These are phyloP conservation scores for Eudyptes chrysolophus DNA, from an alignment of 2,113 vertebrate species.

Conservation along the genomic window DNA sequence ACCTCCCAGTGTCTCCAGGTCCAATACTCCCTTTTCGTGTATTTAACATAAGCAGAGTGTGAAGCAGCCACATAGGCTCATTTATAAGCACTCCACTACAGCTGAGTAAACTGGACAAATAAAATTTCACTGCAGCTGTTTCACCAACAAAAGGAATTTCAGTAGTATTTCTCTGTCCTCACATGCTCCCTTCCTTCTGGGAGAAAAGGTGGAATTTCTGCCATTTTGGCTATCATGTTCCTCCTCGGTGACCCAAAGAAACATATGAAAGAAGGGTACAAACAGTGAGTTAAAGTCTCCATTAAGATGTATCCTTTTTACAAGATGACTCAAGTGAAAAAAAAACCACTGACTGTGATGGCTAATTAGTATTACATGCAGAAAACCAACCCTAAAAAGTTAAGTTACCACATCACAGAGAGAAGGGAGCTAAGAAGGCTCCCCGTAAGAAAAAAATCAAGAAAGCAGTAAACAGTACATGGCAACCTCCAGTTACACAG, in stretches of 20 bases:
- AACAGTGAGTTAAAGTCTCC: neutral
- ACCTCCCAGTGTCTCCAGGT: neutral
- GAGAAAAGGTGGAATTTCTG: neutral
- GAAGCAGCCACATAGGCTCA: neutral
- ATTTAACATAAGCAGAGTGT: neutral
- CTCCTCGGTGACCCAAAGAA: neutral
- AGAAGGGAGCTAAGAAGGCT: neutral
- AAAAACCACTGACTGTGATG: fast-evolving
- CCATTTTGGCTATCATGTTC: neutral
- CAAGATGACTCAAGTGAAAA: neutral
- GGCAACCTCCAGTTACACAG: too few species aligned
- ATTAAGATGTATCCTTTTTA: neutral
- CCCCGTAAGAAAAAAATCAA: neutral
- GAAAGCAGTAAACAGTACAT: neutral
- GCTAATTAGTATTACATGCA: neutral
- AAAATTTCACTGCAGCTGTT: neutral
- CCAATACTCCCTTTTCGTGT: neutral
- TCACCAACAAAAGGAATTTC: neutral
- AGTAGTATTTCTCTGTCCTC: neutral
- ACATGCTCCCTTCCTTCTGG: neutral
- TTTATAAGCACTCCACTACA: neutral
- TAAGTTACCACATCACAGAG: neutral
- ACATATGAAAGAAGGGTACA: neutral
- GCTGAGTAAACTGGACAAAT: neutral
- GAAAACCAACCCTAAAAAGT: neutral